phyloP scores from a whole-genome alignment of 2,888 invertebrate genomes.

The Ectobius pallidus region DNA sequence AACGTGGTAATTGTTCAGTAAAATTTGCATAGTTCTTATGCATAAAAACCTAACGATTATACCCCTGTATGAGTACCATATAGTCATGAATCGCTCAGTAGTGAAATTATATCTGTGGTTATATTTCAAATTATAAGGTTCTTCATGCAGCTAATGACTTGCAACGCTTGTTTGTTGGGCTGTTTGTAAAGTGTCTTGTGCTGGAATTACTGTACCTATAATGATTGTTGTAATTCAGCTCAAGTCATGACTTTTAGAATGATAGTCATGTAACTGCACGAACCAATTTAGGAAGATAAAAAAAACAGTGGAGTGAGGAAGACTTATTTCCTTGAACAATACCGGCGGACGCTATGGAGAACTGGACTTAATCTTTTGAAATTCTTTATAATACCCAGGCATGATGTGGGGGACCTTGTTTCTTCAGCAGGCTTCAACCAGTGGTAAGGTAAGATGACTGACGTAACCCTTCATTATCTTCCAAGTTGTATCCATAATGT shows the following conservation, averaged over 20 bases:
- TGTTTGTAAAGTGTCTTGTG: too few relatives aligned
- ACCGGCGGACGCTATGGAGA: neutral
- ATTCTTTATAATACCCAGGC: slow-evolving; percentile 12
- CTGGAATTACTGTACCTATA: neutral
- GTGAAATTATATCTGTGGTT: too few relatives aligned
- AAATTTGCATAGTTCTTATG: too few relatives aligned
- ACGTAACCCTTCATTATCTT: slow-evolving; percentile 57
- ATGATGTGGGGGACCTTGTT: neutral
- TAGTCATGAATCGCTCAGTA: too few relatives aligned
- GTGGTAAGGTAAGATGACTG: slow-evolving; percentile 50
- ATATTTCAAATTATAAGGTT: too few relatives aligned
- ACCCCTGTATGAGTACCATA: too few relatives aligned
- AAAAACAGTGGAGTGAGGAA: neutral
- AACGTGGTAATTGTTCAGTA: too few relatives aligned
- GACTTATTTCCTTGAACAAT: neutral
- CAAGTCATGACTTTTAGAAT: neutral
- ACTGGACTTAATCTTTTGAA: slow-evolving; percentile 1
- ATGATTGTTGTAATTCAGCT: neutral
- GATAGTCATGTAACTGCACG: neutral
- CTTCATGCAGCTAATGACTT: too few relatives aligned
- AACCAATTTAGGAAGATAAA: neutral
- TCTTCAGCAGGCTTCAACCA: slow-evolving; percentile 5
- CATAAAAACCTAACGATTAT: too few relatives aligned
- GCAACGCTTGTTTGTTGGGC: too few relatives aligned
- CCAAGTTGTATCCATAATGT: slow-evolving; percentile 36